Percentiles rank a stretch among this genome's conserved stretches.
Conservation (phyloP, 2,888 invertebrate genomes). For the Aricia artaxerxes region DNA sequence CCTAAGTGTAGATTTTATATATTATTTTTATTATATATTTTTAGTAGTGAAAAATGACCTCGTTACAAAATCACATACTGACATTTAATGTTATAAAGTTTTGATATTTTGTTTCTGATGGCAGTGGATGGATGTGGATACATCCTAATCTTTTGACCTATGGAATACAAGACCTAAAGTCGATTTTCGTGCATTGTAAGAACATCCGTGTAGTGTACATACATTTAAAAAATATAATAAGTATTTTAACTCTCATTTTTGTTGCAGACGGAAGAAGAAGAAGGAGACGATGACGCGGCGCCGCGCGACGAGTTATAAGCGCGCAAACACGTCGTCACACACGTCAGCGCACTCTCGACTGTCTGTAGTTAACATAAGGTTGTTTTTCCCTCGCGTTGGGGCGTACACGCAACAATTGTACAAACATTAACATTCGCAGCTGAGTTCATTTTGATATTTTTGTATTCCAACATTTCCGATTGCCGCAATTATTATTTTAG, state of each 20-base stretch:
- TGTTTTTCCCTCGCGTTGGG: slow-evolving; percentile 41
- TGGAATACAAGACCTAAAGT: no score
- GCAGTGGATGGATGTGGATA: no score
- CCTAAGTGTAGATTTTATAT: no score
- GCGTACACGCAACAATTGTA: slow-evolving; percentile 31
- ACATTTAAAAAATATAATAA: no score
- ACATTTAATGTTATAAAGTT: no score
- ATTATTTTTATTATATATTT: no score
- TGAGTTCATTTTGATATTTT: slow-evolving; percentile 33
- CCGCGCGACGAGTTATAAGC: slow-evolving; percentile 90
- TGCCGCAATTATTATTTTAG: slow-evolving; percentile 24
- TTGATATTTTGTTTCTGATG: no score
- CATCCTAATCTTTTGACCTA: no score
- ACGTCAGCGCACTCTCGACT: slow-evolving; percentile 27
- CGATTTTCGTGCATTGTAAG: no score
- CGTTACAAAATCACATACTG: no score
- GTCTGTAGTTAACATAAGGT: slow-evolving; percentile 45
- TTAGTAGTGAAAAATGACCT: no score
- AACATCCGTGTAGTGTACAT: no score
- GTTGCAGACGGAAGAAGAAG: slow-evolving; percentile 81
- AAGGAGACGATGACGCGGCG: slow-evolving; percentile 84
- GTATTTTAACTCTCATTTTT: neutral
- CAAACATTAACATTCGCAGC: slow-evolving; percentile 31
- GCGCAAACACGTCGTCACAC: slow-evolving; percentile 29
- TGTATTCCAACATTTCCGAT: slow-evolving; percentile 28